Conservation (phyloP, 35 echinoderm and acorn worm species). For the Stichopus chloronotus region DNA sequence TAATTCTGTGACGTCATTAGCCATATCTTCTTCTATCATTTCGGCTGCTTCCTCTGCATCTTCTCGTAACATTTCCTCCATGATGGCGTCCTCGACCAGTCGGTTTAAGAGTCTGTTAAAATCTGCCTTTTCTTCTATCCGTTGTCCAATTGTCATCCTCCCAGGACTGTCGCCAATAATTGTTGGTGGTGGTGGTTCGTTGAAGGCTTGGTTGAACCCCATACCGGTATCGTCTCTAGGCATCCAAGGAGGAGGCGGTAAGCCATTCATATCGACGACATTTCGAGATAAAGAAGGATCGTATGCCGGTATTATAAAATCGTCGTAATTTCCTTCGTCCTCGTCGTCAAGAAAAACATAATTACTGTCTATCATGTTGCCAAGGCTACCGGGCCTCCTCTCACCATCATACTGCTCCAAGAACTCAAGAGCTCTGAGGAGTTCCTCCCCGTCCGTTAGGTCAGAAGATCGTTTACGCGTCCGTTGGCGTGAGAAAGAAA, state of each 20-base stretch:
- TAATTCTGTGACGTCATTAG: background rate
- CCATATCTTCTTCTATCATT: background rate
- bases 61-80: conserved; percentile 46
- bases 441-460: conserved; percentile 34
- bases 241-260: conserved; percentile 28
- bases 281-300: conserved; percentile 11
- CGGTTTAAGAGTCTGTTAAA: conserved; percentile 16
- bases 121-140: conserved; percentile 14
- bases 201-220: background rate
- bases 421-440: conserved; percentile 32
- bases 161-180: background rate
- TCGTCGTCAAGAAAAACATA: background rate
- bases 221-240: background rate
- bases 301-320: background rate
- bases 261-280: background rate
- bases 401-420: conserved; percentile 33
- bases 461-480: conserved; percentile 16
- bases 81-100: conserved; percentile 37
- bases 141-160: background rate
- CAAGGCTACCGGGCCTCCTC: background rate
- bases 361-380: conserved; percentile 34
- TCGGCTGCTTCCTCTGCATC: conserved; percentile 29
- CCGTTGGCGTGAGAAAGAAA: conserved; percentile 26
- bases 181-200: background rate
- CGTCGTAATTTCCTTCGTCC: background rate